phyloP scores from a whole-genome alignment of 2,797 vertebrate species.

The Orientallactaga sibirica region DNA sequence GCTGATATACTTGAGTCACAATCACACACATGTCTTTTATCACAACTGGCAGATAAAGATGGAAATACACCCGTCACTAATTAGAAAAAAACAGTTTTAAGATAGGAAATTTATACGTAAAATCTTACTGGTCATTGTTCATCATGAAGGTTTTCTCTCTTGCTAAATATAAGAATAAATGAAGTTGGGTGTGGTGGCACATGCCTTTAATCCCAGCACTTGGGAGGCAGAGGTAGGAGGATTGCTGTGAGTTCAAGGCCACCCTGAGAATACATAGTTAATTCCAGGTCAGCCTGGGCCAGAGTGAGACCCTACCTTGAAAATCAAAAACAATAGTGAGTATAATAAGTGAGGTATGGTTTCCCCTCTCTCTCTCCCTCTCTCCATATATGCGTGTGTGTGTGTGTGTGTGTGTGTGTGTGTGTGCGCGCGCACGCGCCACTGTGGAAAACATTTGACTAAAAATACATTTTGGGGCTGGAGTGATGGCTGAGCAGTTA shows the following conservation, averaged over 20 bases:
- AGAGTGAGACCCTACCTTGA: too few species aligned
- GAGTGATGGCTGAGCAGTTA: too few species aligned
- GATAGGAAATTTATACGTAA: constrained; percentile 26
- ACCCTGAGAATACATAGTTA: too few species aligned
- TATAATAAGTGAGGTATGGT: background rate
- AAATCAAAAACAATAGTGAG: too few species aligned
- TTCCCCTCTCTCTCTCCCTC: background rate
- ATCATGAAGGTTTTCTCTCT: constrained; percentile 24
- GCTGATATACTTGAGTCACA: background rate
- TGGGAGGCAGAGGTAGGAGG: too few species aligned
- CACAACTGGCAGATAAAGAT: background rate
- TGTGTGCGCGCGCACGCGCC: background rate
- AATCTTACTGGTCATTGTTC: background rate
- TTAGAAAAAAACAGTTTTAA: constrained; percentile 32
- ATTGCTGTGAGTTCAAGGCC: too few species aligned
- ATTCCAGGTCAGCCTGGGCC: too few species aligned
- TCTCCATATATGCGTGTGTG: too few species aligned
- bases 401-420: too few species aligned
- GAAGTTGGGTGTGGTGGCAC: too few species aligned
- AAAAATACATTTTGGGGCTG: background rate
- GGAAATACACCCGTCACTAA: constrained; percentile 10
- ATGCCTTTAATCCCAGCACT: too few species aligned
- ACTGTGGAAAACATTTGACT: constrained; percentile 44
- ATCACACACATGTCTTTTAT: background rate
- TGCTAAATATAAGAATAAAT: constrained; percentile 14